Base-by-base conservation (phyloP, 92 coral and sea anemone species). In the Parazoanthus swiftii region DNA sequence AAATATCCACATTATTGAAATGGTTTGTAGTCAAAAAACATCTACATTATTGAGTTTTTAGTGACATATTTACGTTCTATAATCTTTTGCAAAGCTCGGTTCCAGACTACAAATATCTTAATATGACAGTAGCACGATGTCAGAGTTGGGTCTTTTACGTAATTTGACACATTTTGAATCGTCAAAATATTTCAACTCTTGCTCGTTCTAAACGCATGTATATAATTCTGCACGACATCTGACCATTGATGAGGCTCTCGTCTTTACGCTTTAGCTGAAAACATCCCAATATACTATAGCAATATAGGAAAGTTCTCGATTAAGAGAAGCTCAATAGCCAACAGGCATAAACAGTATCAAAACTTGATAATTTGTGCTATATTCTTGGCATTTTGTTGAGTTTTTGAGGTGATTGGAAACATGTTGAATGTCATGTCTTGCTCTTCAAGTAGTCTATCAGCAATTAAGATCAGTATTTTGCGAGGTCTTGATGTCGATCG, bases 371-470 rank as follows among this genome's bases (percentile, higher is more conserved):
- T 20, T 63, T 63, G 5, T 63, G 70, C 21, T 23, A 20, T 63
- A 20, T 63, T 63, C n/a, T 63, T 63, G 15, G 26, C 70, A 63
- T 48, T 48, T 48, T 48, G 51, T 48, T 10, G 51, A 48, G 7
- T 21, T 20, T 5, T 63, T 63, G 18, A 77, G 33, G 26, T 54
- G 68, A 56, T 10, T 42, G 35, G 59, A 2, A 54, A 54, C 59
- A 80, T 36, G 85, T 13, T 58, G 38, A 56, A 33, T 80, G 72
- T 80, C 73, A 59, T 58, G 85, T 58, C 72, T 79, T 16, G 29
- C 37, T 80, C 65, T 25, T 56, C 85, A 80, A 80, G 85, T 80
- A 80, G 42, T 80, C 72, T 80, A 72, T 80, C 85, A 72, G 54
- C 68, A 80, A 80, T 13, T 51, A 50, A 14, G 23, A 29, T 80